Evolutionary conservation across 2,888 invertebrate genomes (phyloP).

Genomic region (Syritta pipiens): DNA sequence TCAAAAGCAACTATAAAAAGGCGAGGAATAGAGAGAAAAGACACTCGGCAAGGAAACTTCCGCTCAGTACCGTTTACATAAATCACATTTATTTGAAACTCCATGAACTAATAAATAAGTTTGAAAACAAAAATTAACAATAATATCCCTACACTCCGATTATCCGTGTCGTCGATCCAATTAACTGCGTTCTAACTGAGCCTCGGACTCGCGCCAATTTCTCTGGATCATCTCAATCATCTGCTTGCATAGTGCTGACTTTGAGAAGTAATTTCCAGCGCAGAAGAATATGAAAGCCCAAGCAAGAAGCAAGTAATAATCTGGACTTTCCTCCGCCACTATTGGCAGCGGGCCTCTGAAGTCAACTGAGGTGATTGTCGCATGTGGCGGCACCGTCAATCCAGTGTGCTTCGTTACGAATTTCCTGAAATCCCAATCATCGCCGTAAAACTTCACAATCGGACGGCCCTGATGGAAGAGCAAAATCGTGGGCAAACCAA

Average conservation of each 20-base stretch:
- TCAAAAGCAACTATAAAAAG: no score
- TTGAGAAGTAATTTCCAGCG: conserved; percentile 86
- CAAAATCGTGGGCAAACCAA: conserved; percentile 93
- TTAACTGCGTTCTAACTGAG: conserved; percentile 75
- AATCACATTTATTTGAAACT: conserved; percentile 52
- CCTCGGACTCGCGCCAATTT: conserved; percentile 91
- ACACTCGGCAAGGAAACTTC: neutral
- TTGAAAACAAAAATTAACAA: conserved; percentile 21
- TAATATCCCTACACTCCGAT: conserved; percentile 5
- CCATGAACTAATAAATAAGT: conserved; percentile 45
- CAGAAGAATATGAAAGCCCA: conserved; percentile 92
- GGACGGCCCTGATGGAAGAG: conserved; percentile 94
- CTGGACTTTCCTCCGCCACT: conserved; percentile 87
- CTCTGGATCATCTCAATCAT: conserved; percentile 91
- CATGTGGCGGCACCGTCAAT: conserved; percentile 81
- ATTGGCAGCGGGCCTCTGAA: conserved; percentile 90
- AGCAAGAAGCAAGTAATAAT: conserved; percentile 89
- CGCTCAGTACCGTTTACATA: neutral
- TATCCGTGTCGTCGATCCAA: neutral
- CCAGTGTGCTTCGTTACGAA: conserved; percentile 90
- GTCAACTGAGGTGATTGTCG: conserved; percentile 86
- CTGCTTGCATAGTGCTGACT: conserved; percentile 88
- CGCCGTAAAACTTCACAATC: conserved; percentile 91
- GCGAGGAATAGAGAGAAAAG: no score
- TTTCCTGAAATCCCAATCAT: conserved; percentile 87